Percentiles rank a stretch among this genome's conserved stretches.
Conservation (phyloP, 2,113 vertebrate species). For the Ageneiosus marmoratus region DNA sequence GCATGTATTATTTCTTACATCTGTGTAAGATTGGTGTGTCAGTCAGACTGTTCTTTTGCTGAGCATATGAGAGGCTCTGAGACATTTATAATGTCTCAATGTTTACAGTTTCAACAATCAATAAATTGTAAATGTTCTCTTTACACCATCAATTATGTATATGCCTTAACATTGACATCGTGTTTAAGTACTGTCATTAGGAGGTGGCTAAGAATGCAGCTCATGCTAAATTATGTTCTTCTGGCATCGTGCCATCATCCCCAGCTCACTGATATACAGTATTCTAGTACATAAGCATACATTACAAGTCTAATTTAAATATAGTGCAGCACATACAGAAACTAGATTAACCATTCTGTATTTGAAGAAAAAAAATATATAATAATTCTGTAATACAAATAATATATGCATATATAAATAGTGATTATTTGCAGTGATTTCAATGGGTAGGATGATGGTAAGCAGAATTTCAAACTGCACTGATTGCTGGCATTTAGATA, state of each 20-base stretch:
- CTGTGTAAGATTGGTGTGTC: neutral
- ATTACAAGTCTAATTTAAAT: neutral
- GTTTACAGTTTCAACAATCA: neutral
- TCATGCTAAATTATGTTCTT: neutral
- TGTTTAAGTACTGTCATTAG: neutral
- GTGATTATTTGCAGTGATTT: neutral
- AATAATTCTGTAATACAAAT: too few species aligned
- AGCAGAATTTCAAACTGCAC: neutral
- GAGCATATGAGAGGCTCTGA: neutral
- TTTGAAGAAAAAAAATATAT: neutral
- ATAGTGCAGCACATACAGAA: too few species aligned
- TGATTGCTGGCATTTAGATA: conserved; percentile 3
- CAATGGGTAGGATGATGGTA: neutral
- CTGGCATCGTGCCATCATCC: neutral
- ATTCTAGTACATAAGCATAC: neutral
- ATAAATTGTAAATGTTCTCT: neutral
- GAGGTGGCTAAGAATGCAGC: neutral
- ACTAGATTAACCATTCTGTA: neutral
- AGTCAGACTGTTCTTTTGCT: neutral
- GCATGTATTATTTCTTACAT: neutral
- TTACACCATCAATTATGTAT: neutral
- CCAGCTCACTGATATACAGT: neutral
- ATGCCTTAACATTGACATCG: neutral
- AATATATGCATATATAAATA: neutral
- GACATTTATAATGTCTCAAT: neutral